Evolutionary conservation across 2,797 vertebrate species (phyloP), one percentile per base, ranked within the genome.

Genomic region (Scleropages formosus): DNA sequence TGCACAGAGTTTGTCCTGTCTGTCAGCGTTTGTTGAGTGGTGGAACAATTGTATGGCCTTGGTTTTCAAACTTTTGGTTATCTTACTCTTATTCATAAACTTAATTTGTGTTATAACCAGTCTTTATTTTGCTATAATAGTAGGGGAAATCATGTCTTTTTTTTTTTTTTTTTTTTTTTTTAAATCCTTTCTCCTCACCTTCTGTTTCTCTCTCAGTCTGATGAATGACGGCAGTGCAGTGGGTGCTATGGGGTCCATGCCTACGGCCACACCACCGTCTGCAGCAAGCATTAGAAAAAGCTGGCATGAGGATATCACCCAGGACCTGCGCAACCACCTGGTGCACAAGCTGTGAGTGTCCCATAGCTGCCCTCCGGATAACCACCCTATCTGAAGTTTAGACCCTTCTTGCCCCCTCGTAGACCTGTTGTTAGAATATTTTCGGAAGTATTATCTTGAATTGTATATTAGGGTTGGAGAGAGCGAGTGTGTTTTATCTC

Each of bases 271-370:
- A 75, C 95, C 97, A 64, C 94, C 95, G 82, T 94, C 96, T 46
- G 91, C 87, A 78, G 89, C 93, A 0, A 95, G 95, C 83, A 97
- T 98, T 91, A 93, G 96, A 87, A 98, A 99, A 88, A 92, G 84
- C 70, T 99, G 96, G 96, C 96, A 97, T 73, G 96, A 97, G 84
- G 95, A 98, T 88, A 96, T 98, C 83, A 98, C 95, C 69, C 96
- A 97, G 89, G 96, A 97, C 87, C 92, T 97, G 74, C 89, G 96
- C 82, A 97, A 96, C 89, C 96, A 97, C 86, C 90, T 97, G 82
- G 96, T 97, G 80, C 95, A 96, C 88, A 97, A 97, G 92, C 92
- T 97, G 96, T 97, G 91, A 90, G 92, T 87, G 73, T 58, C 56
- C 44, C 15, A 31, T 9, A 7, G 18, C 8, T 59, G 75, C 18